phyloP scores from a whole-genome alignment of 2,113 vertebrate species.

The Pavo muticus region DNA sequence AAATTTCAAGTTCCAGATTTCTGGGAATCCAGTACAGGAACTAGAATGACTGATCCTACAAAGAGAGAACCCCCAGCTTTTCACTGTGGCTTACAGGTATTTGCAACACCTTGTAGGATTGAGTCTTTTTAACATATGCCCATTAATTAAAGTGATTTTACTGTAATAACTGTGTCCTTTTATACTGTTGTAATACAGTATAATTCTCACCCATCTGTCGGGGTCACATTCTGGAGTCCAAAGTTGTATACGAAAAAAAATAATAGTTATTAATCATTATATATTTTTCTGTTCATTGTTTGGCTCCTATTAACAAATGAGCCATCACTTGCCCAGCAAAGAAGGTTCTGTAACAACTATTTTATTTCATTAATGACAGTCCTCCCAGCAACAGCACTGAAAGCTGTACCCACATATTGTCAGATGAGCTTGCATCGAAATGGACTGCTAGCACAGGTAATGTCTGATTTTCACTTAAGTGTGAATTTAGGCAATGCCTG shows the following conservation, averaged over 20 bases:
- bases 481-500: background rate
- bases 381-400: background rate
- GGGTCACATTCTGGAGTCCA: background rate
- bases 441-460: background rate
- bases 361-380: background rate
- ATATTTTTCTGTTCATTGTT: background rate
- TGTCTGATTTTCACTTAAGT: background rate
- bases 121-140: background rate
- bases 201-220: background rate
- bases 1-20: background rate
- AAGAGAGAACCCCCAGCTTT: background rate
- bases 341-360: rapidly evolving
- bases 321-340: background rate
- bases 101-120: background rate
- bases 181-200: background rate
- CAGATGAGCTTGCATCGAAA: background rate
- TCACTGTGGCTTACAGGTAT: background rate
- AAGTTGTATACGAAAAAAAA: background rate
- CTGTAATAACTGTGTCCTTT: background rate
- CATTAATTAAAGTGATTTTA: background rate
- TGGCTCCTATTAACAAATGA: background rate
- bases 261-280: background rate
- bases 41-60: background rate
- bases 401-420: background rate
- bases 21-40: background rate